phyloP scores from a whole-genome alignment of 2,888 invertebrate species.

The Andrena haemorrhoa region DNA sequence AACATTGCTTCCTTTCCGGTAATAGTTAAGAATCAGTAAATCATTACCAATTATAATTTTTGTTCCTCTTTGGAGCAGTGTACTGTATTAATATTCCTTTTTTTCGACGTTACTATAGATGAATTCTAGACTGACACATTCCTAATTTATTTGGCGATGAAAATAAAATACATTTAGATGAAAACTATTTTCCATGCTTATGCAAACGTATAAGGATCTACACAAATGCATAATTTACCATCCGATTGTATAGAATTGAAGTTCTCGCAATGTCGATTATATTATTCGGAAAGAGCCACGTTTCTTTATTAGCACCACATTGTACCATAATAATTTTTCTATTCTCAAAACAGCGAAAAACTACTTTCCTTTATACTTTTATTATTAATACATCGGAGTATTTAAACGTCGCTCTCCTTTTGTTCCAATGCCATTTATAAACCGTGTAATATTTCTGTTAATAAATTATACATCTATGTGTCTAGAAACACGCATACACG shows the following conservation, averaged over 20 bases:
- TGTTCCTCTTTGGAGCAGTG: not conserved
- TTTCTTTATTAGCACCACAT: slow-evolving; percentile 24
- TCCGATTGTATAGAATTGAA: not conserved
- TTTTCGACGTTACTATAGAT: not conserved
- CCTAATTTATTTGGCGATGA: not conserved
- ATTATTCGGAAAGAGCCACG: slow-evolving; percentile 29
- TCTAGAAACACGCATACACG: slow-evolving; percentile 7
- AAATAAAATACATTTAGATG: slow-evolving; percentile 26
- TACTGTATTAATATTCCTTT: not conserved
- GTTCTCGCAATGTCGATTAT: not conserved
- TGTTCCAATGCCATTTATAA: slow-evolving; percentile 58
- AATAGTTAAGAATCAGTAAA: not conserved
- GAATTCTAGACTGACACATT: not conserved
- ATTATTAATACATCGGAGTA: not conserved
- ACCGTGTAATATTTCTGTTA: slow-evolving; percentile 43
- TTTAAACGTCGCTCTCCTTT: slow-evolving; percentile 50
- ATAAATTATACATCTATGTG: slow-evolving; percentile 28
- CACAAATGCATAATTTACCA: slow-evolving; percentile 23
- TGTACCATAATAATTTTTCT: slow-evolving; percentile 58
- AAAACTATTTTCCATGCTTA: slow-evolving; percentile 42
- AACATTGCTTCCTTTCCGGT: not conserved
- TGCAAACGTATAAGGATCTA: slow-evolving; percentile 39
- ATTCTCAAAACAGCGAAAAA: not conserved
- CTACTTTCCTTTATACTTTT: not conserved
- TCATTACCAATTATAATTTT: slow-evolving; percentile 8